These are phyloP conservation scores for Agrotis puta DNA, from an alignment of 2,888 invertebrate species.

Conservation along the genomic window DNA sequence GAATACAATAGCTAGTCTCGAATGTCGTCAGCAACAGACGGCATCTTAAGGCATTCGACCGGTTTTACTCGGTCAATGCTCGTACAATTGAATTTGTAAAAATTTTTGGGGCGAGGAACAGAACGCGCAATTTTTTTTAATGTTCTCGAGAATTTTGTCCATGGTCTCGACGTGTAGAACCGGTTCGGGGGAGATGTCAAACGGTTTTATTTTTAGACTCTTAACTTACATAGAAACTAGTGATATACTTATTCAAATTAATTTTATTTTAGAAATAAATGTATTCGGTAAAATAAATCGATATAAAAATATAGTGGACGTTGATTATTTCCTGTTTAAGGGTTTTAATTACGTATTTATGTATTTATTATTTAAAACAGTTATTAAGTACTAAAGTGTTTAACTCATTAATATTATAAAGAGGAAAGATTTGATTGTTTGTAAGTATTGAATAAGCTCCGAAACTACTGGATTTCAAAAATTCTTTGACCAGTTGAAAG, in stretches of 20 bases:
- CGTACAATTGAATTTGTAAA: constrained; percentile 63
- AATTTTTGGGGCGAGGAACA: constrained; percentile 50
- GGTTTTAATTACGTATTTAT: too few species aligned
- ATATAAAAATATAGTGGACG: background rate
- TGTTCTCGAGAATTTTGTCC: constrained; percentile 29
- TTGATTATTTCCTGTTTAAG: too few species aligned
- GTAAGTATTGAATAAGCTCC: too few species aligned
- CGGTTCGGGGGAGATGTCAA: constrained; percentile 22
- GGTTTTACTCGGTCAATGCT: constrained; percentile 76
- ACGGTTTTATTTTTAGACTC: constrained; percentile 7
- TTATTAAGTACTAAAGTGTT: too few species aligned
- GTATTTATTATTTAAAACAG: too few species aligned
- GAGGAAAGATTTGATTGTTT: too few species aligned
- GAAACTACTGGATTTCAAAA: too few species aligned
- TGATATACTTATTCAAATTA: background rate
- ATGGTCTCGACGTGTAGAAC: constrained; percentile 28
- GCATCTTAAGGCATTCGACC: constrained; percentile 64
- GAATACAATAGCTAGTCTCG: constrained; percentile 71
- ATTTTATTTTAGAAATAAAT: background rate
- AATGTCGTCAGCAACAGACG: constrained; percentile 51
- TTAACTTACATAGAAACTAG: background rate
- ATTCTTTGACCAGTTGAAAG: too few species aligned
- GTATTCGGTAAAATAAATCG: background rate
- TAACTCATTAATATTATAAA: too few species aligned
- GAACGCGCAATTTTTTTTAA: constrained; percentile 52